These are phyloP conservation scores for Glossophaga mutica DNA, from an alignment of 2,797 vertebrate species.

Conservation along the genomic window DNA sequence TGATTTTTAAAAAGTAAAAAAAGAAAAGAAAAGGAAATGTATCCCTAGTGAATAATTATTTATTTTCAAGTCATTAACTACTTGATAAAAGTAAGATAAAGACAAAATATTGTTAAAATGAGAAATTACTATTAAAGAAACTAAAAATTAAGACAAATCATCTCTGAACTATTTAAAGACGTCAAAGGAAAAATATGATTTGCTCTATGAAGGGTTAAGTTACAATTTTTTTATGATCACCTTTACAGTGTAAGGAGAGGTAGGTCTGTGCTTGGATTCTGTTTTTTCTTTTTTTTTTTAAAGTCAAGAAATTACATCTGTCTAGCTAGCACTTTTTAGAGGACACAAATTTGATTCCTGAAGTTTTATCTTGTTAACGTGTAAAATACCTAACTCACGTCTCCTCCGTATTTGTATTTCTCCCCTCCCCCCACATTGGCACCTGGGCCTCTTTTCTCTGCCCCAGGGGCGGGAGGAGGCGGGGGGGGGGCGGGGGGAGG, in stretches of 20 bases:
- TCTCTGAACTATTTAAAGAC: neutral
- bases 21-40: neutral
- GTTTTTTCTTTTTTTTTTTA: neutral
- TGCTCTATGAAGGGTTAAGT: neutral
- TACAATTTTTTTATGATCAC: neutral
- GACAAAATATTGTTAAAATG: neutral
- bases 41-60: neutral
- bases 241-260: neutral
- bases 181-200: neutral
- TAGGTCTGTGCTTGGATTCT: neutral
- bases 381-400: neutral
- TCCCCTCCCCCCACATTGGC: neutral
- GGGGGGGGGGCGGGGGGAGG: neutral
- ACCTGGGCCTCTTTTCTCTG: neutral
- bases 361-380: neutral
- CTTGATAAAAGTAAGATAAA: slow-evolving; percentile 4
- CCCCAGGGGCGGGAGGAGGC: neutral
- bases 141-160: slow-evolving; percentile 4
- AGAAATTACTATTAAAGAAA: neutral
- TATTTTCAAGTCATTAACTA: neutral
- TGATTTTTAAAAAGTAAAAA: too few relatives aligned
- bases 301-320: neutral
- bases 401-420: neutral
- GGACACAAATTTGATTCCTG: neutral
- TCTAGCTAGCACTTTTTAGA: neutral